These are phyloP conservation scores for Coilia nasus DNA, from an alignment of 2,797 vertebrate species.

Conservation along the genomic window DNA sequence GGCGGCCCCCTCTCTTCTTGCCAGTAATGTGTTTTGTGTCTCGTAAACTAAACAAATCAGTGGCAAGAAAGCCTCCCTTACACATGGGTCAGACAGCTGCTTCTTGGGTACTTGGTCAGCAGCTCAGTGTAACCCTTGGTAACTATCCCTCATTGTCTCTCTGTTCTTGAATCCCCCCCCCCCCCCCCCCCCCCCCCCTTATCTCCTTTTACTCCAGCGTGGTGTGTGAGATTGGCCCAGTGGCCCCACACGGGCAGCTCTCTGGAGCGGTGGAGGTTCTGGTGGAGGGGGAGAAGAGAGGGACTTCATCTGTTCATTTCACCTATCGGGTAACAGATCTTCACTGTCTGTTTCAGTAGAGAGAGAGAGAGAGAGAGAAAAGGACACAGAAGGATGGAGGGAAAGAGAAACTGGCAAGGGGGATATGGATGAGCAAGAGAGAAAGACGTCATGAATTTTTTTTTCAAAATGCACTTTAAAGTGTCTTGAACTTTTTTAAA, in stretches of 20 bases:
- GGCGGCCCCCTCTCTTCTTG: not conserved
- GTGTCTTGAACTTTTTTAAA: not conserved
- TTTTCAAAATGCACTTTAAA: not conserved
- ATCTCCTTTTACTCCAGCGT: constrained; percentile 73
- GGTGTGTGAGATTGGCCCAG: constrained; percentile 81
- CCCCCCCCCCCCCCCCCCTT: not conserved
- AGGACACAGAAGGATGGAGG: not conserved
- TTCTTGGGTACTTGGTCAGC: constrained; percentile 1
- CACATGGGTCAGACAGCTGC: constrained; percentile 19
- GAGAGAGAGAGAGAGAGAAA: not conserved
- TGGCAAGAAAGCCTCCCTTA: not conserved
- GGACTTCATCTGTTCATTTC: constrained; percentile 76
- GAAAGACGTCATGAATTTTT: not conserved
- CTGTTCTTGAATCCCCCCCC: not conserved
- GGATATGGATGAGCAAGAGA: not conserved
- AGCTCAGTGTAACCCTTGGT: not conserved
- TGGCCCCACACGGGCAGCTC: not conserved
- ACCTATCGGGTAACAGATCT: constrained; percentile 82
- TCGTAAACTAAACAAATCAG: not conserved
- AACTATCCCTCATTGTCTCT: too few species aligned
- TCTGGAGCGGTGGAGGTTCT: constrained; percentile 77
- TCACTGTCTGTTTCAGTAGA: not conserved
- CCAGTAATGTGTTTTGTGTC: constrained; percentile 5
- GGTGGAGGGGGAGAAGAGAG: constrained; percentile 79
- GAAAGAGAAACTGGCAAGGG: not conserved